phyloP scores from a whole-genome alignment of 2,888 invertebrate genomes.

The Laspeyria flexula region DNA sequence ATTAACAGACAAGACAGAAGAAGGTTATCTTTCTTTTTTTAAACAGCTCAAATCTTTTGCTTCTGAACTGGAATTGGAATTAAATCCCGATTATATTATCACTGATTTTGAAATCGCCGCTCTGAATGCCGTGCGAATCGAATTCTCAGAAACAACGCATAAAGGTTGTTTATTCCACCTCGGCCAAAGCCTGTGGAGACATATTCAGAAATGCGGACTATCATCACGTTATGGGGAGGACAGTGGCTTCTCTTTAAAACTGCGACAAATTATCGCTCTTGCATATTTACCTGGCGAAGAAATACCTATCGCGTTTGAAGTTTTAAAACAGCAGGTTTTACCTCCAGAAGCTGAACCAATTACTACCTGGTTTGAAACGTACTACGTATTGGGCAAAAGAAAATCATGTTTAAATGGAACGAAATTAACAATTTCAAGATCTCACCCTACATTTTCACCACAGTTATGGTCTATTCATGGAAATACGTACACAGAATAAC shows the following conservation, averaged over 20 bases:
- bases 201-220: constrained; percentile 17
- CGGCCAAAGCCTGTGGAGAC: constrained; percentile 6
- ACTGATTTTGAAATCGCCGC: constrained; percentile 1
- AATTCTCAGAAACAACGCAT: constrained; percentile 1
- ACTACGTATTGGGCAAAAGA: neutral
- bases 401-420: neutral
- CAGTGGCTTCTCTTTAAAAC: constrained; percentile 18
- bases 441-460: neutral
- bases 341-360: neutral
- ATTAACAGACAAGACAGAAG: too few species aligned
- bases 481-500: neutral
- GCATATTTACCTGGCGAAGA: constrained; percentile 18
- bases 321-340: constrained; percentile 14
- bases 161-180: neutral
- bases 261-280: constrained; percentile 20
- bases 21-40: too few species aligned
- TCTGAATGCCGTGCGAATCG: neutral
- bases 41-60: too few species aligned
- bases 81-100: neutral
- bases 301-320: constrained; percentile 19
- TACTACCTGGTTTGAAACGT: neutral
- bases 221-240: constrained; percentile 15
- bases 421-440: neutral
- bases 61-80: neutral
- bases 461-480: neutral